These are phyloP conservation scores for Euzetes globulus DNA, from an alignment of 2,888 invertebrate species.

Conservation along the genomic window DNA sequence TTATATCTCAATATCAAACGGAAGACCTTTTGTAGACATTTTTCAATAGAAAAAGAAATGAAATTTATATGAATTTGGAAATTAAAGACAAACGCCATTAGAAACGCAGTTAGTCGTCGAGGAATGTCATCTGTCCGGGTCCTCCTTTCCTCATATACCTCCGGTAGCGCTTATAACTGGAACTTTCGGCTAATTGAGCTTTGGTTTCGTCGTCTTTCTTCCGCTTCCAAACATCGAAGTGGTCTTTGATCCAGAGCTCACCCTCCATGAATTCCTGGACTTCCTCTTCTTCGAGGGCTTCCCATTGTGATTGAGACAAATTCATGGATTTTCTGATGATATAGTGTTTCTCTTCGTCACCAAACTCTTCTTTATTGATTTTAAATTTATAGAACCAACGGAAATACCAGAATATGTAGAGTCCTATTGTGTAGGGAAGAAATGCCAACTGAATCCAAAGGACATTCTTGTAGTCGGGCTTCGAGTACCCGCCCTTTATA, in stretches of 20 bases:
- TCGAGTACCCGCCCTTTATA: slow-evolving; percentile 80
- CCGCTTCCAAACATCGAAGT: slow-evolving; percentile 68
- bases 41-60: background rate
- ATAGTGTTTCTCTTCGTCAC: slow-evolving; percentile 72
- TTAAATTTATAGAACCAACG: slow-evolving; percentile 75
- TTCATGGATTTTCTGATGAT: slow-evolving; percentile 69
- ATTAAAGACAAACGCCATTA: background rate
- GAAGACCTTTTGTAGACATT: no score
- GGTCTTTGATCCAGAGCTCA: slow-evolving; percentile 74
- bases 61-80: background rate
- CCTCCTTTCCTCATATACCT: slow-evolving; percentile 85
- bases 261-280: slow-evolving; percentile 63
- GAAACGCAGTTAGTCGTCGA: slow-evolving; percentile 54
- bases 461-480: slow-evolving; percentile 67
- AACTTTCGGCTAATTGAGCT: slow-evolving; percentile 73
- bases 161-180: slow-evolving; percentile 77
- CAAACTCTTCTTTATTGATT: slow-evolving; percentile 66
- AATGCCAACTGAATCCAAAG: slow-evolving; percentile 75
- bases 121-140: slow-evolving; percentile 77
- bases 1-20: no score
- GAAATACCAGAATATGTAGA: slow-evolving; percentile 61
- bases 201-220: slow-evolving; percentile 76
- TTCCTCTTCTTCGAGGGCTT: slow-evolving; percentile 64
- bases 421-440: slow-evolving; percentile 59
- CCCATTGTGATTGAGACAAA: slow-evolving; percentile 46